These are phyloP conservation scores for Merodon equestris DNA, from an alignment of 2,888 invertebrate genomes.

Conservation along the genomic window DNA sequence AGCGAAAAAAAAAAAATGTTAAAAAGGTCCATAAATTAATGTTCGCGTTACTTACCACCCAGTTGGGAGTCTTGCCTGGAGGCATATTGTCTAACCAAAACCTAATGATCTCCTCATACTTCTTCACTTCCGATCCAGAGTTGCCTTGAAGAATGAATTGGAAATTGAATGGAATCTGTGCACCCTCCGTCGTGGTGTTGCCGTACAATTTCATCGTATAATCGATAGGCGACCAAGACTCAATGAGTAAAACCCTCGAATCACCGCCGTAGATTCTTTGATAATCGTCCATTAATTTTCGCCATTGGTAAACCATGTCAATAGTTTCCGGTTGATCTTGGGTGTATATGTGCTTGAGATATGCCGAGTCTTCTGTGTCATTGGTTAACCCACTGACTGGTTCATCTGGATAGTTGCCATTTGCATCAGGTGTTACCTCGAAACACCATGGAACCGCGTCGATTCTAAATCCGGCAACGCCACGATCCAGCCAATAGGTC, in stretches of 20 bases:
- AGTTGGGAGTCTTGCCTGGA: conserved; percentile 80
- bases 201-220: conserved; percentile 82
- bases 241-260: conserved; percentile 81
- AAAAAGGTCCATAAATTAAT: background rate
- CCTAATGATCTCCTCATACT: conserved; percentile 80
- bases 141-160: conserved; percentile 81
- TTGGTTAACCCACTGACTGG: conserved; percentile 78
- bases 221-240: conserved; percentile 81
- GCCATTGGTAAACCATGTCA: conserved; percentile 85
- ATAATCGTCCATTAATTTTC: conserved; percentile 82
- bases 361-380: conserved; percentile 80
- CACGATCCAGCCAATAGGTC: conserved; percentile 89
- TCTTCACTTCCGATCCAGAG: conserved; percentile 79
- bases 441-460: conserved; percentile 83
- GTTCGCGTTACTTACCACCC: conserved; percentile 82
- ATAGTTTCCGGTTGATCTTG: conserved; percentile 82
- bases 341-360: conserved; percentile 83
- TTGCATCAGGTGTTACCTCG: conserved; percentile 80
- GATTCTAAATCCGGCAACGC: conserved; percentile 92
- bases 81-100: conserved; percentile 82
- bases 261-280: conserved; percentile 78
- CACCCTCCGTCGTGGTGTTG: conserved; percentile 79
- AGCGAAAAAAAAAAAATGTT: too few species aligned
- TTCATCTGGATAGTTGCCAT: conserved; percentile 81
- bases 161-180: conserved; percentile 85